Conservation (phyloP, 2,797 vertebrate species). For the Eurystomus glaucurus region DNA sequence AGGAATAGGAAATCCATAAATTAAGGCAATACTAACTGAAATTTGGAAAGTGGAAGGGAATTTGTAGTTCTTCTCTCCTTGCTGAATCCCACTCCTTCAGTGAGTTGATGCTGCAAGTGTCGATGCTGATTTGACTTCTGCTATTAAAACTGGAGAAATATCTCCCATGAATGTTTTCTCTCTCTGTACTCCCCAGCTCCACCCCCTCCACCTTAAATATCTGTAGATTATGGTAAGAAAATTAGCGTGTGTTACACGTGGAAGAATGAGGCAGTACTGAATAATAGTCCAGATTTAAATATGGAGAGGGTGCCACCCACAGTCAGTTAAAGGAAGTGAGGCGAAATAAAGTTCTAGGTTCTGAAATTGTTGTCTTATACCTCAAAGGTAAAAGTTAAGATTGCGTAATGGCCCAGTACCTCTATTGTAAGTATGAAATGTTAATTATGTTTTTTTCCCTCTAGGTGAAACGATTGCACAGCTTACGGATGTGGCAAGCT, state of each 20-base stretch:
- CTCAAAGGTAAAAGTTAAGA: not conserved
- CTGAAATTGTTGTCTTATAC: not conserved
- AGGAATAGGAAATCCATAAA: not conserved
- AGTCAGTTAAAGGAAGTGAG: constrained; percentile 33
- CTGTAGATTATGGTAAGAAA: not conserved
- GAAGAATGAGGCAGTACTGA: not conserved
- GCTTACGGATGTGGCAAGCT: constrained; percentile 89
- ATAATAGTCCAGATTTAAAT: not conserved
- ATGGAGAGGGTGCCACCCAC: constrained; percentile 55
- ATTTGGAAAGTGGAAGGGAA: not conserved
- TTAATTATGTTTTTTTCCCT: not conserved
- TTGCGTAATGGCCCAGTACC: not conserved
- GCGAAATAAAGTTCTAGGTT: not conserved
- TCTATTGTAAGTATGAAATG: not conserved
- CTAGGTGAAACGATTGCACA: constrained; percentile 95
- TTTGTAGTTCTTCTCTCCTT: not conserved
- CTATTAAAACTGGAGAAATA: not conserved
- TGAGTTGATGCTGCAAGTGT: not conserved
- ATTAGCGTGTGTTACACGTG: not conserved
- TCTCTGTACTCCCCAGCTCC: not conserved
- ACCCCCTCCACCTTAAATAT: not conserved
- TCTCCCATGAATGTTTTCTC: not conserved
- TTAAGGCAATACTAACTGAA: not conserved
- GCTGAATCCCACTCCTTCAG: not conserved
- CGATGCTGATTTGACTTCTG: not conserved